Evolutionary conservation across 2,888 invertebrate genomes (phyloP), one percentile per base, ranked within the genome.

Genomic region (Meta bourneti): DNA sequence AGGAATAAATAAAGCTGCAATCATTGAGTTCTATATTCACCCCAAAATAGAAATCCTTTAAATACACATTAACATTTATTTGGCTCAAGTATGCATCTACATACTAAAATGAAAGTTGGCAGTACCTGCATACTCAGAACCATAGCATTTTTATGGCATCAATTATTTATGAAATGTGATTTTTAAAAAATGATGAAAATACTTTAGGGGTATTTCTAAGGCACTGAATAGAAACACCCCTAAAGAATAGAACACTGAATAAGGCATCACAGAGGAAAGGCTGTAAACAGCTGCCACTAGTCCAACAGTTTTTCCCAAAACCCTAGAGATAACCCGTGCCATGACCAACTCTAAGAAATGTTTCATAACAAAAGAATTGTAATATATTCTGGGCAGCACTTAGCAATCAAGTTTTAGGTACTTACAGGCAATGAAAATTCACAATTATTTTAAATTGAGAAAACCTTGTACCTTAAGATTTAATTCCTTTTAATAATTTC

Each of bases 251-350:
- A 86, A 87, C 87, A 74, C 74, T 87, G 91, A 91, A 91, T 91
- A 91, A 91, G 91, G 91, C 91, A 91, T 91, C 91, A 91, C 91
- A 91, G 91, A 78, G 82, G 72, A 85, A 91, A 91, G 86, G 91
- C 86, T 77, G 75, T 81, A 75, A 72, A 91, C 81, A 87, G 87
- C 82, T 91, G 86, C 90, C 90, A 82, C 48, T 80, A 54, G 81
- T 80, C 85, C 54, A 80, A 34, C 54, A 61, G 61, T 61, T 61
- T 61, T 16, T 9, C 61, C 16, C 11, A 34, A 4, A 34, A 34
- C 34, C 34, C 34, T 34, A 1, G 34, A 34, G 34, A 34, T 34
- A 2, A 34, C 34, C 34, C 34, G 1, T 34, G 34, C 34, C 34
- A 34, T 34, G 34, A 34, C 34, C 34, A 34, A 34, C 34, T 34